These are phyloP conservation scores for Benitochromis conjunctus DNA, from an alignment of 2,113 vertebrate species.

Conservation along the genomic window DNA sequence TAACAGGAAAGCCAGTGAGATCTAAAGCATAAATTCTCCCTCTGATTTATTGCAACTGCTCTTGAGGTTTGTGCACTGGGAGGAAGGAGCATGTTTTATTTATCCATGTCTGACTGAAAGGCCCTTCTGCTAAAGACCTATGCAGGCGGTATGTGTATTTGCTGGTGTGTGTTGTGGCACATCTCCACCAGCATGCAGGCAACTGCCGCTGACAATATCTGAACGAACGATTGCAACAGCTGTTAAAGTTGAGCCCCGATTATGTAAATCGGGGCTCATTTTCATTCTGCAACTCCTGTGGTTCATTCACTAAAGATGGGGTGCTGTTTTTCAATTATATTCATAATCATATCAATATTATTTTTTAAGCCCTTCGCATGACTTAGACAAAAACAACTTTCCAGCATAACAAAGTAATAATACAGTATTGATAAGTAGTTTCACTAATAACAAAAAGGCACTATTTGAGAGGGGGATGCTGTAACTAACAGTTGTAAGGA, in stretches of 20 bases:
- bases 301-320: background rate
- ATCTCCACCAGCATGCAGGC: background rate
- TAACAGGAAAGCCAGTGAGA: slow-evolving; percentile 22
- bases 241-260: background rate
- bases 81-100: background rate
- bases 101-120: background rate
- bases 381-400: background rate
- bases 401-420: background rate
- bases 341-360: background rate
- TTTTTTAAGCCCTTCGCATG: background rate
- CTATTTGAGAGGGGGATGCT: background rate
- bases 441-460: background rate
- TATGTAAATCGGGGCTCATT: background rate
- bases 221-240: background rate
- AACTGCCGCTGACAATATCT: background rate
- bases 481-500: background rate
- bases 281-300: background rate
- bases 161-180: background rate
- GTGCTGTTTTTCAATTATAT: background rate
- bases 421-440: background rate
- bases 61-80: background rate
- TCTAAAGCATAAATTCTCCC: background rate
- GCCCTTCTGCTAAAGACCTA: background rate
- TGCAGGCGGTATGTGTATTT: background rate
- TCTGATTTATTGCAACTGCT: slow-evolving; percentile 16